Percentiles rank a stretch among this genome's conserved stretches.
Conservation (phyloP, 2,797 vertebrate species). For the Rhinophrynus dorsalis region DNA sequence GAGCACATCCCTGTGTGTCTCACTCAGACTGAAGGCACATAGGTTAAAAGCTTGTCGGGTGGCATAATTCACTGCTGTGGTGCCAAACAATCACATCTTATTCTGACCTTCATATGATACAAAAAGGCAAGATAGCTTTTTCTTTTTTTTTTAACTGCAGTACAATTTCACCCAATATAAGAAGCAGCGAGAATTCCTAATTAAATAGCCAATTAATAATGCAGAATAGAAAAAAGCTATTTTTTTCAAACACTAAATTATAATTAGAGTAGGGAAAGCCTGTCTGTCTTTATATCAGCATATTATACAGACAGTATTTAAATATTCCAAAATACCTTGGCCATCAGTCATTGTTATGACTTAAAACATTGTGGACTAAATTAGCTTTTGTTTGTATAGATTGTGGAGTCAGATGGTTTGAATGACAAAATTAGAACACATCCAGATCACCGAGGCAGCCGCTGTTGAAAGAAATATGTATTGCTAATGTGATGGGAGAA, state of each 20-base stretch:
- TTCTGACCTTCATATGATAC: constrained; percentile 88
- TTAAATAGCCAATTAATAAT: constrained; percentile 90
- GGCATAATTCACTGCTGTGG: constrained; percentile 85
- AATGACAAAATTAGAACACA: constrained; percentile 80
- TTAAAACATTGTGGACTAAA: constrained; percentile 81
- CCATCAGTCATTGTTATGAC: constrained; percentile 97
- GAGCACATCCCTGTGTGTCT: constrained; percentile 73
- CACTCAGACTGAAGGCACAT: constrained; percentile 80
- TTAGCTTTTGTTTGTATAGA: constrained; percentile 80
- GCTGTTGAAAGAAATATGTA: constrained; percentile 64
- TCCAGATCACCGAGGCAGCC: constrained; percentile 73
- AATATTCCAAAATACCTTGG: constrained; percentile 87
- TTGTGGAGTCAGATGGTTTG: constrained; percentile 77
- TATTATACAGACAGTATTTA: constrained; percentile 75
- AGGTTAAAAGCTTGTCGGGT: constrained; percentile 89
- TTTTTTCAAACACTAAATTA: constrained; percentile 72
- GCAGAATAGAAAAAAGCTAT: constrained; percentile 76
- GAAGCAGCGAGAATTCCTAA: constrained; percentile 80
- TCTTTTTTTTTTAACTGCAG: constrained; percentile 64
- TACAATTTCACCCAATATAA: constrained; percentile 73
- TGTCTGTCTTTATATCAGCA: constrained; percentile 74
- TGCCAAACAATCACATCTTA: constrained; percentile 88
- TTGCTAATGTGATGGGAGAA: constrained; percentile 60
- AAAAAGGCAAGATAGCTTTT: constrained; percentile 72
- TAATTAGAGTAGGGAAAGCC: constrained; percentile 74